These are phyloP conservation scores for Catostylus mosaicus DNA, from an alignment of 30 jellyfish, hydroid and myxozoan genomes.

Conservation along the genomic window DNA sequence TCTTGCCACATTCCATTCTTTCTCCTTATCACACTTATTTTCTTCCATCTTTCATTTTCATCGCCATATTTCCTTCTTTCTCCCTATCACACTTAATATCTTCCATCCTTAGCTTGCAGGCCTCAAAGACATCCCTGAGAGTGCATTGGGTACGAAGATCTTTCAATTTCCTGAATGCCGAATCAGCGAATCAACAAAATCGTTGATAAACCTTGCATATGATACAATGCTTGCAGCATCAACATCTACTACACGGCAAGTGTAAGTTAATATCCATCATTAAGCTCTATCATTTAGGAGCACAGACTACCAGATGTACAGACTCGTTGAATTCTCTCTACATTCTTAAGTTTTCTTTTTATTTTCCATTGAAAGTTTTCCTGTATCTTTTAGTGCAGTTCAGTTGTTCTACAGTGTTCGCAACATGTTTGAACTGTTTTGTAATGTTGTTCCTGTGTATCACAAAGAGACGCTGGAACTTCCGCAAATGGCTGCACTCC, in stretches of 20 bases:
- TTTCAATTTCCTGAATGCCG: constrained; percentile 90
- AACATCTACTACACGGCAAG: constrained; percentile 67
- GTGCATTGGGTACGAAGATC: constrained; percentile 60
- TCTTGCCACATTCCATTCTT: background rate
- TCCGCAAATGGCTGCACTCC: constrained; percentile 97
- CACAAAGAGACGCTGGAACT: constrained; percentile 89
- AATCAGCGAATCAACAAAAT: constrained; percentile 78
- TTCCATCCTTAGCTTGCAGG: constrained; percentile 76
- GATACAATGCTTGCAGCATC: constrained; percentile 81
- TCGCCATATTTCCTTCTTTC: background rate
- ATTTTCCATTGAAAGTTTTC: background rate
- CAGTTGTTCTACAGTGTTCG: constrained; percentile 86
- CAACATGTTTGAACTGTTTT: constrained; percentile 77
- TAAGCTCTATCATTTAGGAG: background rate
- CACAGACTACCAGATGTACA: background rate
- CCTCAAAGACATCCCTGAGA: constrained; percentile 72
- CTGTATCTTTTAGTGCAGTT: constrained; percentile 66
- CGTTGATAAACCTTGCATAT: constrained; percentile 72
- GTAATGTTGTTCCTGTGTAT: constrained; percentile 89
- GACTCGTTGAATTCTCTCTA: background rate
- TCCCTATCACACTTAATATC: background rate
- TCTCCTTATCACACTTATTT: background rate
- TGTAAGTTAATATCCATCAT: constrained; percentile 48
- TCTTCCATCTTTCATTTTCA: background rate
- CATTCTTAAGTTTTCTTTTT: background rate